Evolutionary conservation across 2,113 vertebrate genomes (phyloP), one percentile per base, ranked within the genome.

Genomic region (Colaptes auratus): DNA sequence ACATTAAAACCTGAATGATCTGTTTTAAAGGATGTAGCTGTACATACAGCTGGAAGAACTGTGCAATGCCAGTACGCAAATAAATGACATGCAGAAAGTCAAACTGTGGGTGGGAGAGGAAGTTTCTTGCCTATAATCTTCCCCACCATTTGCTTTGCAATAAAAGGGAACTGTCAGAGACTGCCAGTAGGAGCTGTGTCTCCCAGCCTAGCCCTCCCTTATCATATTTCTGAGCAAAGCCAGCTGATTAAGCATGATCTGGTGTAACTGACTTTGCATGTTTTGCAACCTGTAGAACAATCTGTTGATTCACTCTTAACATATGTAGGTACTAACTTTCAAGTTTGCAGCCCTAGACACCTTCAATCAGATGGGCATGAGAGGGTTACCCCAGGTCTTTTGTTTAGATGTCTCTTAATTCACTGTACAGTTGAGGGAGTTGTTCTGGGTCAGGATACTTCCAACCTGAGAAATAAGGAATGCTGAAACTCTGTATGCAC

Each of bases 231-330:
- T 60, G 18, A 90, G 82, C 61, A 89, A 92, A 91, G 82, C 48
- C 58, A 90, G 79, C 69, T 94, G 89, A 95, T 95, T 87, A 92
- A 66, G 90, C 63, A 79, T 91, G 7, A 8, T 60, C 70, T 88
- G 84, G 28, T 76, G 76, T 88, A 72, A 91, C 50, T 88, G 80
- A 93, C 79, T 84, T 95, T 74, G 44, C 25, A 27, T 93, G 70
- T 31, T 67, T 93, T 72, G 83, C 92, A 81, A 81, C 66, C 50
- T 90, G 61, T 79, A 36, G 20, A 91, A 66, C 39, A 82, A 35
- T 72, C 53, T 83, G 42, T 91, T 74, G 82, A 80, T 72, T 85
- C 39, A 53, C 23, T 64, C 21, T 28, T 28, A 56, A 74, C 60
- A 85, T 75, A 77, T 56, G 86, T 23, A 52, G 31, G 15, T 42